A percentile compares a stretch with the other conserved stretches of the same genome.
These are phyloP conservation scores for Melanaphis sacchari DNA, from an alignment of 1,140 invertebrate species.

Conservation along the genomic window DNA sequence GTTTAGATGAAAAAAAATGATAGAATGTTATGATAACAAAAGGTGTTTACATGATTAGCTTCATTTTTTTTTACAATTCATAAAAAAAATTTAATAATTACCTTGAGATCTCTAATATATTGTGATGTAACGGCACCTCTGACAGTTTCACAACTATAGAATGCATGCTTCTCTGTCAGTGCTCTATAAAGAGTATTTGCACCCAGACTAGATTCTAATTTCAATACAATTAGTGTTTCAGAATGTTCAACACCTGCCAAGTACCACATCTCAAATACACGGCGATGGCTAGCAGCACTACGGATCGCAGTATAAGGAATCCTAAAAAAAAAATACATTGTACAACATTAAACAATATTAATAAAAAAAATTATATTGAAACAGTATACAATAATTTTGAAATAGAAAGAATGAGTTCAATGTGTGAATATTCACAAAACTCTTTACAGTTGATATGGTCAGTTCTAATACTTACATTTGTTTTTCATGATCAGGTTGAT, in stretches of 20 bases:
- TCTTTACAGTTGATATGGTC: not conserved
- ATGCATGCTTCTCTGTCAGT: slow-evolving; percentile 90
- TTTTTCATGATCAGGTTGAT: slow-evolving; percentile 46
- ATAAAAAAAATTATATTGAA: not conserved
- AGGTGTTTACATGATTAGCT: not conserved
- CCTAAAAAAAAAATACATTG: slow-evolving; percentile 68
- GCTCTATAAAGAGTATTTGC: slow-evolving; percentile 83
- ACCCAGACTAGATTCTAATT: slow-evolving; percentile 78
- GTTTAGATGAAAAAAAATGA: not conserved
- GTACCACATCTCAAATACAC: slow-evolving; percentile 79
- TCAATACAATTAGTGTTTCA: slow-evolving; percentile 76
- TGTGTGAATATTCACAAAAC: not conserved
- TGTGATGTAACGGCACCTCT: slow-evolving; percentile 85
- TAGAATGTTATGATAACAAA: not conserved
- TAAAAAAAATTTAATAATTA: slow-evolving; percentile 61
- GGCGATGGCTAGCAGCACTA: slow-evolving; percentile 77
- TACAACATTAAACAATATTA: not conserved
- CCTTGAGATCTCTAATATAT: slow-evolving; percentile 86
- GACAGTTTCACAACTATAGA: slow-evolving; percentile 90
- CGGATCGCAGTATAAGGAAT: slow-evolving; percentile 85
- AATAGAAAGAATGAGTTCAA: not conserved
- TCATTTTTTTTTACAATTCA: not conserved
- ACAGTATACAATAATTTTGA: not conserved
- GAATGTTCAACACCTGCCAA: slow-evolving; percentile 72
- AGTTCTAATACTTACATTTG: slow-evolving; percentile 31